A percentile compares a stretch with the other conserved stretches of the same genome.
Conservation (phyloP, 2,888 invertebrate genomes). For the Synanthedon formicaeformis region DNA sequence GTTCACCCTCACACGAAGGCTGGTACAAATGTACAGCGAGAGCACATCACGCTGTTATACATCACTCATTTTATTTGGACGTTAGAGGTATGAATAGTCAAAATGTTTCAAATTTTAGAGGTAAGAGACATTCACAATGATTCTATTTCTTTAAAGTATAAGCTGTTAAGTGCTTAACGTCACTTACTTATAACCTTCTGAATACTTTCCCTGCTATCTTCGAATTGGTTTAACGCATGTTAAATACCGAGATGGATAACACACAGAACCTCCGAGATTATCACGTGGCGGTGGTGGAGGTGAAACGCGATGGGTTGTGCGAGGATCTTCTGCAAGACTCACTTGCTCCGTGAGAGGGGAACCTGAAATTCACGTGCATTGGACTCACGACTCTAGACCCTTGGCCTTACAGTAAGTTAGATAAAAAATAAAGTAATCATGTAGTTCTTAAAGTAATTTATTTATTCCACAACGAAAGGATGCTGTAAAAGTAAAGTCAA, state of each 20-base stretch:
- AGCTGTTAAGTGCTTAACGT: too few species aligned
- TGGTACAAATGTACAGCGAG: slow-evolving; percentile 87
- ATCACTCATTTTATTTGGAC: slow-evolving; percentile 57
- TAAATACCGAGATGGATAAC: not conserved
- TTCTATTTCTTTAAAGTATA: too few species aligned
- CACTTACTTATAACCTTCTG: too few species aligned
- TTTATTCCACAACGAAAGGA: too few species aligned
- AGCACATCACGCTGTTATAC: slow-evolving; percentile 52
- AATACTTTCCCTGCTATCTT: too few species aligned
- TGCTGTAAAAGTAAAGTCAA: too few species aligned
- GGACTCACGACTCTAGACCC: slow-evolving; percentile 60
- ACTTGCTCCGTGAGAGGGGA: slow-evolving; percentile 74
- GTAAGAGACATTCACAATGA: too few species aligned
- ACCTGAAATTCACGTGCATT: slow-evolving; percentile 73
- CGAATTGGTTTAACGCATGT: not conserved
- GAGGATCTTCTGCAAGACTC: slow-evolving; percentile 68
- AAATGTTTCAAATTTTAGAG: not conserved
- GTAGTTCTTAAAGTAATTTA: too few species aligned
- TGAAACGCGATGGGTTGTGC: slow-evolving; percentile 57
- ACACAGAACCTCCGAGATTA: slow-evolving; percentile 51
- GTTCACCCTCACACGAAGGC: slow-evolving; percentile 83
- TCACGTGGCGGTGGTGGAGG: slow-evolving; percentile 44
- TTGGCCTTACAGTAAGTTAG: slow-evolving; percentile 52
- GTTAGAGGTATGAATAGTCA: slow-evolving; percentile 42
- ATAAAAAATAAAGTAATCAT: too few species aligned